Percentiles rank a stretch among this genome's conserved stretches.
Evolutionary conservation across 2,888 invertebrate genomes (phyloP).

Genomic region (Arrhopalites spinosus): DNA sequence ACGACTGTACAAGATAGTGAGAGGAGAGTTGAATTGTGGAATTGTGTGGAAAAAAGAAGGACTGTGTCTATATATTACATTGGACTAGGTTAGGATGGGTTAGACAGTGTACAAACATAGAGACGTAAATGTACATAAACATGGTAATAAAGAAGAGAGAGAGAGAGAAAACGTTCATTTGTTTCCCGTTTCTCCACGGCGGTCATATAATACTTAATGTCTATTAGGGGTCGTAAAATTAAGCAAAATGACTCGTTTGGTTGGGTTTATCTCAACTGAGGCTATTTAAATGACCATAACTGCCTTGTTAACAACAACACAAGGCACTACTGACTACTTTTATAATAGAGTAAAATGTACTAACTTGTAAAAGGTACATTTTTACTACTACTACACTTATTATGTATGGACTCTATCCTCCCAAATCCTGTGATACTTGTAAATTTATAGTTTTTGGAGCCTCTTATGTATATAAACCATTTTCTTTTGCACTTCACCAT

Average conservation of each 20-base stretch:
- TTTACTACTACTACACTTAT: too few relatives aligned
- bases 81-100: neutral
- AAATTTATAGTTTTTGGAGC: neutral
- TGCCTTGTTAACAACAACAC: conserved; percentile 44
- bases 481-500: neutral
- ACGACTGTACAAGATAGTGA: neutral
- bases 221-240: conserved; percentile 52
- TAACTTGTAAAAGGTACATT: too few relatives aligned
- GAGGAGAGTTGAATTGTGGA: neutral
- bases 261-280: conserved; percentile 41
- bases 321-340: neutral
- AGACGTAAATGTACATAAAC: conserved; percentile 17
- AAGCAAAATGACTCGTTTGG: conserved; percentile 46
- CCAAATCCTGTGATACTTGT: neutral
- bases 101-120: conserved; percentile 20
- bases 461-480: neutral
- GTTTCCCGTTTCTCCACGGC: conserved; percentile 16
- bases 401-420: too few relatives aligned
- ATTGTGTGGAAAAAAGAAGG: too few relatives aligned
- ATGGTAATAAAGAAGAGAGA: neutral
- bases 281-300: conserved; percentile 45
- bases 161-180: conserved; percentile 7
- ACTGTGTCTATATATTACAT: too few relatives aligned
- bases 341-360: too few relatives aligned
- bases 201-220: conserved; percentile 45